Evolutionary conservation across 2,113 vertebrate species (phyloP).

Genomic region (Solenodon paradoxus): DNA sequence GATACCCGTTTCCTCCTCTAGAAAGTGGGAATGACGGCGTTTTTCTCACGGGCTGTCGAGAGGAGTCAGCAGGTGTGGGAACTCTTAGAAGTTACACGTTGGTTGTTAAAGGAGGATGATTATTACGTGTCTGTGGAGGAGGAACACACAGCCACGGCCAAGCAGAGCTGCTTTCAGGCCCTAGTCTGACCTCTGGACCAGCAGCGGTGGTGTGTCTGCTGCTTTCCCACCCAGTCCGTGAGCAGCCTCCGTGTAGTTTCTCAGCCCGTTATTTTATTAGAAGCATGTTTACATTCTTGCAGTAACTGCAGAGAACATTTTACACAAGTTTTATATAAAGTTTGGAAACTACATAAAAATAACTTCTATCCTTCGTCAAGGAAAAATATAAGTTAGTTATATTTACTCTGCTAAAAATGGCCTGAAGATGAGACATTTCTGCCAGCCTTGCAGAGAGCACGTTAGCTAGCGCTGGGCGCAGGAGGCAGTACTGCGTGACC

Average conservation of each 20-base stretch:
- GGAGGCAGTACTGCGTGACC: conserved; percentile 27
- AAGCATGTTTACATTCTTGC: conserved; percentile 76
- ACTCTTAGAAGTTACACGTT: not conserved
- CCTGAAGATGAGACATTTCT: not conserved
- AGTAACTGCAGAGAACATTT: conserved; percentile 55
- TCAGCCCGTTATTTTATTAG: conserved; percentile 83
- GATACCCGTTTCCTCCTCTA: not conserved
- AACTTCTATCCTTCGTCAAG: conserved; percentile 3
- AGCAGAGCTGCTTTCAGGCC: not conserved
- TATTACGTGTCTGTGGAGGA: not conserved
- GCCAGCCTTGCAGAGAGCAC: not conserved
- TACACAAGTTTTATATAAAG: conserved; percentile 65
- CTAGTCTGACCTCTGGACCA: not conserved
- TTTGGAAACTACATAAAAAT: conserved; percentile 68
- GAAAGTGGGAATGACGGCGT: not conserved
- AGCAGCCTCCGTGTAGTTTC: not conserved
- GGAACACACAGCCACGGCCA: fast-evolving
- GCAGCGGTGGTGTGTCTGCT: not conserved
- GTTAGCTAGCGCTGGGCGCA: conserved; percentile 22
- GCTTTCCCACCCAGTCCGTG: not conserved
- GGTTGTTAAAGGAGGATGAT: not conserved
- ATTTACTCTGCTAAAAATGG: conserved; percentile 38
- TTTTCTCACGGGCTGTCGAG: not conserved
- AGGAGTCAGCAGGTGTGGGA: not conserved
- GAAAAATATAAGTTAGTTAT: conserved; percentile 62